These are phyloP conservation scores for Brienomyrus brachyistius DNA, from an alignment of 2,113 vertebrate genomes.

Conservation along the genomic window DNA sequence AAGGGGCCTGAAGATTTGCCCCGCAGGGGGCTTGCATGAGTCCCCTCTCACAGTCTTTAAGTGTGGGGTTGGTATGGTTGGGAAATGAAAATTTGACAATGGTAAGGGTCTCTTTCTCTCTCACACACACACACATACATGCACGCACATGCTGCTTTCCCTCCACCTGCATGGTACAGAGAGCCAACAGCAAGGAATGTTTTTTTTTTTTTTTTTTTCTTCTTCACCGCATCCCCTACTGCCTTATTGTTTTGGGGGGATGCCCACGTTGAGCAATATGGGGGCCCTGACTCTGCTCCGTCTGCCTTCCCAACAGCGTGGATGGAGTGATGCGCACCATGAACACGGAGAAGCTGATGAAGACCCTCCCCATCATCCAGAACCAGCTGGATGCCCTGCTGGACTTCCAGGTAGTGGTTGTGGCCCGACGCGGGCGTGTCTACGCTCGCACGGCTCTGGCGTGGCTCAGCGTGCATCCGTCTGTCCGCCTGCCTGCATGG, in stretches of 20 bases:
- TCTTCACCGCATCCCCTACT: background rate
- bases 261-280: background rate
- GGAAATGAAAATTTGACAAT: background rate
- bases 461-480: background rate
- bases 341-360: constrained; percentile 84
- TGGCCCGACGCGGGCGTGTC: background rate
- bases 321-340: constrained; percentile 89
- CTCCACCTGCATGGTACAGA: background rate
- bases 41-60: background rate
- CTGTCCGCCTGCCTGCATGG: background rate
- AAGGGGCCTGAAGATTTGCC: background rate
- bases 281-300: background rate
- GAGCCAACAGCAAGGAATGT: background rate
- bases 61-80: background rate
- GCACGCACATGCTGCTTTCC: background rate
- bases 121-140: background rate
- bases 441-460: background rate
- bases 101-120: background rate
- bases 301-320: constrained; percentile 51
- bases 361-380: constrained; percentile 89
- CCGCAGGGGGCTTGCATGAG: background rate
- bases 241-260: background rate
- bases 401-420: constrained; percentile 77
- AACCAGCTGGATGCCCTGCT: constrained; percentile 89
- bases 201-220: background rate